Evolutionary conservation across 2,797 vertebrate species (phyloP).

Genomic region (Apogon talboti): DNA sequence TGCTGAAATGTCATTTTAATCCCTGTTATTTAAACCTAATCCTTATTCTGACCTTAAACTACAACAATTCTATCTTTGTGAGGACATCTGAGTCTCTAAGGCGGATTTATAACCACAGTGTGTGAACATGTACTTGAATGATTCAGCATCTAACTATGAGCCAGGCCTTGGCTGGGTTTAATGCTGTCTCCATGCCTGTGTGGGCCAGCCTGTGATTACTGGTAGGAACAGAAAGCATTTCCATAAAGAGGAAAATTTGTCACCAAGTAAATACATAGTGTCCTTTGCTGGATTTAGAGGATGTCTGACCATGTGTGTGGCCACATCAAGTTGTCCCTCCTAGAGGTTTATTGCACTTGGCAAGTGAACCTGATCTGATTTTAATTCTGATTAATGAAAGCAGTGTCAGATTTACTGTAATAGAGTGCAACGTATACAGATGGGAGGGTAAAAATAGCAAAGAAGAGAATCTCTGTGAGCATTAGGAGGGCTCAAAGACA

Average conservation of each 20-base stretch:
- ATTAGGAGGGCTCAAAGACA: constrained; percentile 17
- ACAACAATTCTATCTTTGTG: too few relatives aligned
- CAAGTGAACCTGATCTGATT: constrained; percentile 29
- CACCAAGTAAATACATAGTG: constrained; percentile 12
- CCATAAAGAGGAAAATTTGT: constrained; percentile 36
- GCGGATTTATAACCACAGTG: too few relatives aligned
- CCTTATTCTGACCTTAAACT: too few relatives aligned
- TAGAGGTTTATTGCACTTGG: constrained; percentile 16
- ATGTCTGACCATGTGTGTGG: constrained; percentile 34
- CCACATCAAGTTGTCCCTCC: constrained; percentile 10
- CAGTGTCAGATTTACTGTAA: constrained; percentile 6
- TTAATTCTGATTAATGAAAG: constrained; percentile 29
- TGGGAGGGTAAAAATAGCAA: constrained; percentile 1
- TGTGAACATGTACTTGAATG: constrained; percentile 3
- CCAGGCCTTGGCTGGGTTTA: constrained; percentile 17
- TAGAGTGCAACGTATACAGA: constrained; percentile 8
- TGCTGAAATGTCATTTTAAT: too few relatives aligned
- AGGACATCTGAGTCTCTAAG: too few relatives aligned
- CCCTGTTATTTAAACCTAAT: too few relatives aligned
- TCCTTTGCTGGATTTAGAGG: constrained; percentile 27
- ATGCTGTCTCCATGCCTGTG: constrained; percentile 30
- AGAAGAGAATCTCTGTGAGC: constrained; percentile 14
- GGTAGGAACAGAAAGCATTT: constrained; percentile 17
- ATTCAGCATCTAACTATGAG: constrained; percentile 29
- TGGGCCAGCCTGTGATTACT: constrained; percentile 36